These are phyloP conservation scores for Brachyptera risi DNA, from an alignment of 2,888 invertebrate species.

Conservation along the genomic window DNA sequence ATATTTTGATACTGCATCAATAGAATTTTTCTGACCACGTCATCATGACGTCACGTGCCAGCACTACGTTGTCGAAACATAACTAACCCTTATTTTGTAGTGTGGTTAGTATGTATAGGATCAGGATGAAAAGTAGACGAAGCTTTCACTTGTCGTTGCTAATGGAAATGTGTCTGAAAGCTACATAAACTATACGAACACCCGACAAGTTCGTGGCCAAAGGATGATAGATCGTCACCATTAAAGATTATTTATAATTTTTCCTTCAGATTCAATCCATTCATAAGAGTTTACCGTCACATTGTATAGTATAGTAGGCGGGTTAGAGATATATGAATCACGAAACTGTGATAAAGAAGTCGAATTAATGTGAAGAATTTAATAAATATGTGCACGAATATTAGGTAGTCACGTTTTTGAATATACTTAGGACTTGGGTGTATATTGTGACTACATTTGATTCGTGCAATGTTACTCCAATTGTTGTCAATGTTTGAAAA, in stretches of 20 bases:
- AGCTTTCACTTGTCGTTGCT: constrained; percentile 16
- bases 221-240: constrained; percentile 20
- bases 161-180: constrained; percentile 23
- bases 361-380: not conserved
- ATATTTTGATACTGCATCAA: too few species aligned
- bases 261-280: constrained; percentile 6
- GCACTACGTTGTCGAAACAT: too few species aligned
- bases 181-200: constrained; percentile 11
- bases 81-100: not conserved
- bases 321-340: constrained; percentile 4
- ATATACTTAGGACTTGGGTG: too few species aligned
- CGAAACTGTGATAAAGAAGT: not conserved
- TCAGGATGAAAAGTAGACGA: constrained; percentile 12
- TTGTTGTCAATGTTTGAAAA: too few species aligned
- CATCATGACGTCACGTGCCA: not conserved
- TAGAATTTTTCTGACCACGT: too few species aligned
- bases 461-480: too few species aligned
- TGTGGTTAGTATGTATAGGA: not conserved
- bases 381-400: not conserved
- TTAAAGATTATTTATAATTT: constrained; percentile 19
- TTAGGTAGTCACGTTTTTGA: not conserved
- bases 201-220: constrained; percentile 8
- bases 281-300: not conserved
- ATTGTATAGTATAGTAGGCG: not conserved
- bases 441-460: too few species aligned